Evolutionary conservation across 2,888 invertebrate species (phyloP).

Genomic region (Hyppa rectilinea): DNA sequence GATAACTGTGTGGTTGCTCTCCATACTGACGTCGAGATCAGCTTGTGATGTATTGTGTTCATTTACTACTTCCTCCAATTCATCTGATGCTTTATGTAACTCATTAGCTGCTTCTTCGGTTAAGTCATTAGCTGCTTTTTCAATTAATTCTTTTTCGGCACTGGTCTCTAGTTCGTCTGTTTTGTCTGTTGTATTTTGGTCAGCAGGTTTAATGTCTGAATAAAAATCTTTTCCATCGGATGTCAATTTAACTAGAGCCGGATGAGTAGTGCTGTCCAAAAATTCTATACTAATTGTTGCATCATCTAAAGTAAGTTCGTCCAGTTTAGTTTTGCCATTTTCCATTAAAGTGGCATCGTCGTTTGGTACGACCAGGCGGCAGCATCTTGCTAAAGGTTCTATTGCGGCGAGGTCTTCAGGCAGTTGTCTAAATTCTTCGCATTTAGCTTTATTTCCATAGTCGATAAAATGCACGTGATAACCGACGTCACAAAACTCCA

Average conservation of each 20-base stretch:
- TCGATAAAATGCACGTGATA: slow-evolving; percentile 92
- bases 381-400: slow-evolving; percentile 92
- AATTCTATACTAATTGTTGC: slow-evolving; percentile 91
- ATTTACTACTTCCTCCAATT: slow-evolving; percentile 37
- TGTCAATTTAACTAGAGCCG: slow-evolving; percentile 91
- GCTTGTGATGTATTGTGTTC: slow-evolving; percentile 71
- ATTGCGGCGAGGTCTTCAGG: slow-evolving; percentile 91
- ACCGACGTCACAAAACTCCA: slow-evolving; percentile 90
- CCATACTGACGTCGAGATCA: slow-evolving; percentile 83
- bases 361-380: slow-evolving; percentile 88
- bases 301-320: slow-evolving; percentile 79
- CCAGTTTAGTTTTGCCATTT: slow-evolving; percentile 78
- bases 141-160: slow-evolving; percentile 31
- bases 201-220: slow-evolving; percentile 63
- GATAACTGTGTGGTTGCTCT: slow-evolving; percentile 83
- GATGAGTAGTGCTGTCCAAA: slow-evolving; percentile 90
- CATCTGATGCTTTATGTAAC: slow-evolving; percentile 30
- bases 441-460: slow-evolving; percentile 92
- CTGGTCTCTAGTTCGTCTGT: slow-evolving; percentile 15
- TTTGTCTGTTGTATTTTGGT: slow-evolving; percentile 22
- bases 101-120: slow-evolving; percentile 40
- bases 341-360: slow-evolving; percentile 86
- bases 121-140: slow-evolving; percentile 29
- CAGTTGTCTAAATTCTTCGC: slow-evolving; percentile 90
- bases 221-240: slow-evolving; percentile 88